A percentile compares a stretch with the other conserved stretches of the same genome.
Conservation (phyloP, 2,888 invertebrate genomes). For the Spialia ferax region DNA sequence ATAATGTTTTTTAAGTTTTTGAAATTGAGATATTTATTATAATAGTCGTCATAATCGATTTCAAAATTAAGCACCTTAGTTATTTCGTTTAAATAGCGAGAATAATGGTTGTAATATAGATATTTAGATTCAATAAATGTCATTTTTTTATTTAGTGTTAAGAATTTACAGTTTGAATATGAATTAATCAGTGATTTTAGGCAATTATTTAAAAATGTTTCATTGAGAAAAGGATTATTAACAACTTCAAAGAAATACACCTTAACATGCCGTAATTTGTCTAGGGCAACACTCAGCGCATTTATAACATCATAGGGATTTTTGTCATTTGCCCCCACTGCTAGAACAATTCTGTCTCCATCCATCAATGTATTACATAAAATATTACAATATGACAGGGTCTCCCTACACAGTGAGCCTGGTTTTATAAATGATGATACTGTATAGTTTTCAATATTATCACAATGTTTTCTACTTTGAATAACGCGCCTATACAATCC, state of each 20-base stretch:
- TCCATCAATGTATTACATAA: neutral
- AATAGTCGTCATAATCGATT: too few relatives aligned
- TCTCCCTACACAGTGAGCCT: constrained; percentile 3
- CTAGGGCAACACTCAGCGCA: neutral
- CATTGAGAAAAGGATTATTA: too few relatives aligned
- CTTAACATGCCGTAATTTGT: constrained; percentile 14
- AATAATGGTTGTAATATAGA: too few relatives aligned
- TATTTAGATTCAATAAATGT: too few relatives aligned
- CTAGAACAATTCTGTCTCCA: constrained; percentile 8
- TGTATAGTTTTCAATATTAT: neutral
- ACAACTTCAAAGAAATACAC: too few relatives aligned
- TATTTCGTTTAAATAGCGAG: too few relatives aligned
- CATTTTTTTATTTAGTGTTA: too few relatives aligned
- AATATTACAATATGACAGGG: neutral
- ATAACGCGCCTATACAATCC: neutral
- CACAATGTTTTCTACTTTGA: constrained; percentile 43
- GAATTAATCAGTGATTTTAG: too few relatives aligned
- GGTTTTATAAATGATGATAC: constrained; percentile 31
- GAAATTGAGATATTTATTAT: too few relatives aligned
- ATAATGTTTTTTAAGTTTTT: neutral
- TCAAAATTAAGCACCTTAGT: too few relatives aligned
- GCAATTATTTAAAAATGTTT: too few relatives aligned
- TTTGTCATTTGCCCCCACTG: constrained; percentile 29
- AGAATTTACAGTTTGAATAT: too few relatives aligned
- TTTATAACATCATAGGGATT: constrained; percentile 22